A percentile compares a stretch with the other conserved stretches of the same genome.
Evolutionary conservation across 1,140 invertebrate genomes (phyloP).

Genomic region (Conus ventricosus): DNA sequence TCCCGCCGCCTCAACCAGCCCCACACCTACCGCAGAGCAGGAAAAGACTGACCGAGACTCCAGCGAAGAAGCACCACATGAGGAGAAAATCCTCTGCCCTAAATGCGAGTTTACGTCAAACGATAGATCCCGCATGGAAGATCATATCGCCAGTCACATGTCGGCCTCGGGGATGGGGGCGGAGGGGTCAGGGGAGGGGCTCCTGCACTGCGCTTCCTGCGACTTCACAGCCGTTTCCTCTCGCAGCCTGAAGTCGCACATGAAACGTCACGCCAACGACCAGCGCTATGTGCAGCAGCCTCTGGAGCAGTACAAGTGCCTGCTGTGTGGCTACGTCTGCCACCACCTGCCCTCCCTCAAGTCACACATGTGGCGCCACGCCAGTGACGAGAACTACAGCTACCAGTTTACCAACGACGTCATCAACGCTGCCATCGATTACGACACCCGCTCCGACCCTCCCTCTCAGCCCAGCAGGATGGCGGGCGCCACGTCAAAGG

Average conservation of each 20-base stretch:
- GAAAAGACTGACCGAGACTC: neutral
- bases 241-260: constrained; percentile 73
- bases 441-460: constrained; percentile 64
- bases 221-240: constrained; percentile 71
- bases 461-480: neutral
- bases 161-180: constrained; percentile 3
- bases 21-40: neutral
- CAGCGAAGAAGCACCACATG: neutral
- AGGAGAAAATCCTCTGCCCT: constrained; percentile 51
- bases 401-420: constrained; percentile 73
- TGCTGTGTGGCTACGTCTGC: constrained; percentile 74
- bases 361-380: constrained; percentile 75
- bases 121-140: constrained; percentile 40
- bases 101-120: constrained; percentile 58
- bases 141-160: constrained; percentile 41
- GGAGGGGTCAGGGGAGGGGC: constrained; percentile 3
- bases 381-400: constrained; percentile 71
- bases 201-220: constrained; percentile 69
- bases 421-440: constrained; percentile 74
- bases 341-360: constrained; percentile 74
- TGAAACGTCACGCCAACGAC: constrained; percentile 73
- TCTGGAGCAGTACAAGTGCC: constrained; percentile 74
- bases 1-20: neutral
- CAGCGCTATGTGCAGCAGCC: constrained; percentile 73
- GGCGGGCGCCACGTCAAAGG: neutral